Conservation (phyloP, 2,113 vertebrate species). For the Ivindomyrus marchei region DNA sequence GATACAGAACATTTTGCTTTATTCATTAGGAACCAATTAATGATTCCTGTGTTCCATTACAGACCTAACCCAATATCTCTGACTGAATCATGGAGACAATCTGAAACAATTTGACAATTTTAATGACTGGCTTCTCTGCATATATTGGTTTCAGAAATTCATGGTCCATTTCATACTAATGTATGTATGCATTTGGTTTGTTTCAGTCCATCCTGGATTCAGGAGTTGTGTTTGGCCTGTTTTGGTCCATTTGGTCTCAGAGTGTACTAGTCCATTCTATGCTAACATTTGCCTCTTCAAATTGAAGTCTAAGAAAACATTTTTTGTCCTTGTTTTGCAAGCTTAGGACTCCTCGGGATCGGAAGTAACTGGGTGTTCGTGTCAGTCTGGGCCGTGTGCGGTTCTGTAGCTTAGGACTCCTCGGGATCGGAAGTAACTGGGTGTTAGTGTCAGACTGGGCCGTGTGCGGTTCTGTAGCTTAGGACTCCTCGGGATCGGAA, state of each 20-base stretch:
- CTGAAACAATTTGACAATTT: background rate
- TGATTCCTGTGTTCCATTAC: background rate
- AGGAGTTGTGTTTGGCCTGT: background rate
- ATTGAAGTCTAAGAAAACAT: background rate
- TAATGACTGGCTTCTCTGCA: background rate
- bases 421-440: too few species aligned
- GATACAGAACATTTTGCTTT: background rate
- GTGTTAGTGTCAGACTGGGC: background rate
- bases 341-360: background rate
- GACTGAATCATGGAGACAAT: background rate
- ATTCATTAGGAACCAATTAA: background rate
- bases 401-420: background rate
- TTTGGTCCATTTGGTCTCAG: background rate
- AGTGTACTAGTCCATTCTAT: background rate
- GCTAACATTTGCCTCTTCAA: background rate
- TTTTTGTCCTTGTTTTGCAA: background rate
- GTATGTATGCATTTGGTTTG: background rate
- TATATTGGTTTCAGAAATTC: background rate
- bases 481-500: background rate
- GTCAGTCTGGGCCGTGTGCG: background rate
- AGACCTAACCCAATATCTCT: background rate
- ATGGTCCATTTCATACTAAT: background rate
- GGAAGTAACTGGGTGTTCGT: too few species aligned
- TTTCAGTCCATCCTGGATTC: background rate
- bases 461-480: background rate